Evolutionary conservation across 2,888 invertebrate genomes (phyloP).

Genomic region (Crossocerus cetratus): DNA sequence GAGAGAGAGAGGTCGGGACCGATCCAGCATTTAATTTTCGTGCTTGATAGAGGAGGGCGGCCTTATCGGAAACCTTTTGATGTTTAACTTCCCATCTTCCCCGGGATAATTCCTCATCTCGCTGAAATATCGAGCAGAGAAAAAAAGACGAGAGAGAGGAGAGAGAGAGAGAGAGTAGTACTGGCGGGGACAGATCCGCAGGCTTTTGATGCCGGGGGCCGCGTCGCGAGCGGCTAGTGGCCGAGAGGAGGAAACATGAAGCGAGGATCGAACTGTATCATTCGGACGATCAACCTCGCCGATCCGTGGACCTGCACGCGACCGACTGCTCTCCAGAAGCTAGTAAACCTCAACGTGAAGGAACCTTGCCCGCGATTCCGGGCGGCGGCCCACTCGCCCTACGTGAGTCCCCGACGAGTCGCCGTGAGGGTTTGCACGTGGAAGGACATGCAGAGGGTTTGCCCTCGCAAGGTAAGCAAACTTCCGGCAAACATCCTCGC

Average conservation of each 20-base stretch:
- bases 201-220: slow-evolving; percentile 5
- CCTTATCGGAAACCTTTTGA: slow-evolving; percentile 27
- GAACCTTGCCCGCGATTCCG: slow-evolving; percentile 42
- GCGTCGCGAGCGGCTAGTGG: neutral
- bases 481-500: neutral
- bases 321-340: slow-evolving; percentile 58
- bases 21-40: slow-evolving; percentile 19
- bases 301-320: slow-evolving; percentile 63
- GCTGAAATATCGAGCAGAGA: slow-evolving; percentile 12
- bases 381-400: slow-evolving; percentile 1
- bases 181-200: neutral
- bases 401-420: slow-evolving; percentile 60
- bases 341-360: slow-evolving; percentile 49
- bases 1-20: neutral
- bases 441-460: slow-evolving; percentile 66
- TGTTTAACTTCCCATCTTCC: slow-evolving; percentile 14
- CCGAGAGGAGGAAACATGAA: slow-evolving; percentile 55
- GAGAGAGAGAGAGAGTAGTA: neutral
- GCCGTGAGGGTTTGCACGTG: slow-evolving; percentile 75
- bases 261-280: slow-evolving; percentile 58
- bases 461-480: slow-evolving; percentile 47
- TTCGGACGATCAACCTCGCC: slow-evolving; percentile 69
- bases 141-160: neutral
- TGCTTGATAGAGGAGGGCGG: neutral
- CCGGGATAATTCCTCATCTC: slow-evolving; percentile 12